phyloP scores from a whole-genome alignment of 2,113 vertebrate species.

The Castor canadensis region DNA sequence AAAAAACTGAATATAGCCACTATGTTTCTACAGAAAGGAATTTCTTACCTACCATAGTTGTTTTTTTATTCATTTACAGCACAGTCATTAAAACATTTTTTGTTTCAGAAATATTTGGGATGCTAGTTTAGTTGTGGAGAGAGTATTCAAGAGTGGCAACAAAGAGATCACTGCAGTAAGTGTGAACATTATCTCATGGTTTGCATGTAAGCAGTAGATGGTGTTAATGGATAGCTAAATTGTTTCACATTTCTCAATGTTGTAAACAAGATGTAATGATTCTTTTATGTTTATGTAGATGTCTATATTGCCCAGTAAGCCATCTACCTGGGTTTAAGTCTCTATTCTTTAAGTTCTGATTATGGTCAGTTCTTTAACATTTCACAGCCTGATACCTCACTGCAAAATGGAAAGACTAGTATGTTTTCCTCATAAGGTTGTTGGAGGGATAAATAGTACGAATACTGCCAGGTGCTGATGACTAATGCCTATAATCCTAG shows the following conservation, averaged over 20 bases:
- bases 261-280: not conserved
- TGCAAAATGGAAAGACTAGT: not conserved
- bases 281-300: not conserved
- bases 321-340: not conserved
- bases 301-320: not conserved
- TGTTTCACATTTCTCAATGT: not conserved
- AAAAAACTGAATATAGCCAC: not conserved
- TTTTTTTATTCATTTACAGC: conserved; percentile 11
- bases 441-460: not conserved
- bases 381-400: not conserved
- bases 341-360: not conserved
- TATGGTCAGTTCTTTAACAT: not conserved
- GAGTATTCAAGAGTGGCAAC: conserved; percentile 89
- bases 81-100: conserved; percentile 54
- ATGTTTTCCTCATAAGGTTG: not conserved
- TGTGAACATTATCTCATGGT: conserved; percentile 23
- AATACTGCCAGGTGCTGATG: too few species aligned
- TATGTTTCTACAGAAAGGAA: not conserved
- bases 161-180: conserved; percentile 92
- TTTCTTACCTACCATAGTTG: not conserved
- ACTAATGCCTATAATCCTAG: too few species aligned
- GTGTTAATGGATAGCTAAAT: not conserved
- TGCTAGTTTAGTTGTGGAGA: conserved; percentile 94
- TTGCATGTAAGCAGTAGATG: not conserved
- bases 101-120: conserved; percentile 97